Percentiles rank a stretch among this genome's conserved stretches.
Conservation (phyloP, 2,888 invertebrate genomes). For the Alitta virens region DNA sequence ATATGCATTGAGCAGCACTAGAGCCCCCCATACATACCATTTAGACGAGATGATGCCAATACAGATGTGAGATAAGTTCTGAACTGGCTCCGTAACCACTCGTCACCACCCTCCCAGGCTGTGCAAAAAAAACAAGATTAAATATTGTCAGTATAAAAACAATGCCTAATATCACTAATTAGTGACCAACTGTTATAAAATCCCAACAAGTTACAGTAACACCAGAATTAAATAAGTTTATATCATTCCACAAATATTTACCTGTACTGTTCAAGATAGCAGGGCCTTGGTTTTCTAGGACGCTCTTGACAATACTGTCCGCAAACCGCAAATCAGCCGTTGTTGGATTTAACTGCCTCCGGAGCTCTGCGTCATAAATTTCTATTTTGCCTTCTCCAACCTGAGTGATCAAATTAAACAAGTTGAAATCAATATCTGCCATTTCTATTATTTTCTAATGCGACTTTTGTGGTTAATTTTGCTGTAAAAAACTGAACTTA, state of each 20-base stretch:
- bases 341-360: slow-evolving; percentile 80
- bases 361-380: slow-evolving; percentile 74
- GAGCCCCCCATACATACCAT: no score
- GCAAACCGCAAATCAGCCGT: slow-evolving; percentile 95
- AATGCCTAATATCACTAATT: no score
- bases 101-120: slow-evolving; percentile 89
- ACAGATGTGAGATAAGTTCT: slow-evolving; percentile 47
- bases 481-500: no score
- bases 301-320: slow-evolving; percentile 75
- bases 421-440: no score
- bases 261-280: slow-evolving; percentile 71
- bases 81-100: slow-evolving; percentile 95
- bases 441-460: no score
- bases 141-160: no score
- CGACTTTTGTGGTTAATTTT: no score
- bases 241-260: slow-evolving; percentile 27
- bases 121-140: slow-evolving; percentile 10
- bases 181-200: no score
- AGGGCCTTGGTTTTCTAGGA: slow-evolving; percentile 64
- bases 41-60: background rate
- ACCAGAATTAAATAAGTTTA: no score
- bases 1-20: no score
- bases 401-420: slow-evolving; percentile 45
- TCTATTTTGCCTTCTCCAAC: slow-evolving; percentile 84
- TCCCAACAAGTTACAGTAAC: no score